These are phyloP conservation scores for Galerucella calmariensis DNA, from an alignment of 2,888 invertebrate genomes.

Conservation along the genomic window DNA sequence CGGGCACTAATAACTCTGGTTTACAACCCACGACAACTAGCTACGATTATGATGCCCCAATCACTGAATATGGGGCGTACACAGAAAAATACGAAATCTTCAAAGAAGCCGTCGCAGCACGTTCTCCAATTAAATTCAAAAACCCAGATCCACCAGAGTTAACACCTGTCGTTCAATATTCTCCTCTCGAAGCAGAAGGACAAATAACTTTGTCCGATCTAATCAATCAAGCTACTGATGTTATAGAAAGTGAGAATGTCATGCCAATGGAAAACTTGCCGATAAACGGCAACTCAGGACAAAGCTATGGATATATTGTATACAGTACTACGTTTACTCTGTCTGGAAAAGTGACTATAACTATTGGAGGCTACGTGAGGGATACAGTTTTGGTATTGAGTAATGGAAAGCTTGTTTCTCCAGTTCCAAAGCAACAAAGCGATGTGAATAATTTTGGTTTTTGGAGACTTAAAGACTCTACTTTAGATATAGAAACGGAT, in stretches of 20 bases:
- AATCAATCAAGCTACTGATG: conserved; percentile 25
- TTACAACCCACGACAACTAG: conserved; percentile 59
- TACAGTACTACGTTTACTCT: conserved; percentile 61
- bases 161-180: conserved; percentile 14
- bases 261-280: conserved; percentile 59
- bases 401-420: conserved; percentile 62
- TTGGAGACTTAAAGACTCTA: conserved; percentile 59
- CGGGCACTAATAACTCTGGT: conserved; percentile 34
- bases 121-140: conserved; percentile 45
- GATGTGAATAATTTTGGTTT: conserved; percentile 64
- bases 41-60: conserved; percentile 89
- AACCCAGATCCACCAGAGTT: conserved; percentile 25
- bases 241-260: conserved; percentile 39
- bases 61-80: conserved; percentile 89
- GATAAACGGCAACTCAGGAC: conserved; percentile 65
- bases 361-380: conserved; percentile 61
- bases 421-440: conserved; percentile 48
- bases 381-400: conserved; percentile 67
- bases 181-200: conserved; percentile 26
- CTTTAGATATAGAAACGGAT: conserved; percentile 42
- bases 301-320: conserved; percentile 69
- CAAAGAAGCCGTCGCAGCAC: conserved; percentile 65
- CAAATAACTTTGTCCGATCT: conserved; percentile 31
- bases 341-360: conserved; percentile 52
- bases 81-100: conserved; percentile 79